These are phyloP conservation scores for Argyresthia albistria DNA, from an alignment of 2,888 invertebrate genomes.

Conservation along the genomic window DNA sequence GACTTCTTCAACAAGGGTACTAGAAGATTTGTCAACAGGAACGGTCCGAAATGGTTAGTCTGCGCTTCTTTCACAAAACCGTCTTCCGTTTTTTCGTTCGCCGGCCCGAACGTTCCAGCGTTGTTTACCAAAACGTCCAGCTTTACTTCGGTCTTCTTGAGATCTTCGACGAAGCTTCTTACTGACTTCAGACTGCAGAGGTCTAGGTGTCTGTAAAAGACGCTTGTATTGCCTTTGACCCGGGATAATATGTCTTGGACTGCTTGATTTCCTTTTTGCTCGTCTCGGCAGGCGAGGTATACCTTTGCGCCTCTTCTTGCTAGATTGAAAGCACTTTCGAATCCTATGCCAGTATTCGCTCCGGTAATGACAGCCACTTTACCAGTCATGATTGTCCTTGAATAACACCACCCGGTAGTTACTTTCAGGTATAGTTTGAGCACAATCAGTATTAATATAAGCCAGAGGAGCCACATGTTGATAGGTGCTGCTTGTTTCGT, in stretches of 20 bases:
- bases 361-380: conserved; percentile 86
- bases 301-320: conserved; percentile 80
- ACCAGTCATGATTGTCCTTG: conserved; percentile 54
- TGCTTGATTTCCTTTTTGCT: conserved; percentile 78
- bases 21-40: conserved; percentile 78
- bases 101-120: conserved; percentile 68
- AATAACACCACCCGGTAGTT: conserved; percentile 46
- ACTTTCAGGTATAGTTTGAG: conserved; percentile 48
- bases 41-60: conserved; percentile 81
- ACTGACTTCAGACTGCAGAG: conserved; percentile 69
- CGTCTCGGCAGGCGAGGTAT: conserved; percentile 83
- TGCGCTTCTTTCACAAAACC: conserved; percentile 78
- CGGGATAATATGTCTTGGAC: conserved; percentile 78
- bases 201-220: conserved; percentile 73
- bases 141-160: conserved; percentile 64
- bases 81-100: conserved; percentile 69
- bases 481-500: neutral
- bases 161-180: conserved; percentile 74
- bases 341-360: conserved; percentile 87
- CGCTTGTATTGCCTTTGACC: conserved; percentile 76
- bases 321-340: conserved; percentile 80
- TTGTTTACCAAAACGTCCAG: conserved; percentile 78
- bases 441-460: conserved; percentile 9
- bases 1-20: conserved; percentile 59
- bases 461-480: neutral